These are phyloP conservation scores for Bothrops alternatus DNA, from an alignment of 2,797 vertebrate species.

Conservation along the genomic window DNA sequence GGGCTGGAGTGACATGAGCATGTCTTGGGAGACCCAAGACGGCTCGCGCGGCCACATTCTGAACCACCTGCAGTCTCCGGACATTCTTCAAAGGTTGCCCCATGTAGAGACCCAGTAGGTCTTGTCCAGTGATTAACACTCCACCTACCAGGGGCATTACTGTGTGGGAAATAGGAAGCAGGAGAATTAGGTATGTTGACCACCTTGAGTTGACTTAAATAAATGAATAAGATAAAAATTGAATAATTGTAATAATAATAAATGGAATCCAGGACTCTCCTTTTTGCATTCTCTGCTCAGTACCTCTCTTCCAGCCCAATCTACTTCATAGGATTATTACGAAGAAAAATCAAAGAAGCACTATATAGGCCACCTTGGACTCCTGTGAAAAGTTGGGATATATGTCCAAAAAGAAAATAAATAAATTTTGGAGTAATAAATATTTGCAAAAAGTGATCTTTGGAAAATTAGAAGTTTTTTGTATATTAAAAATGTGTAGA, in stretches of 20 bases:
- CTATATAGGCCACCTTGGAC: neutral
- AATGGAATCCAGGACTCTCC: neutral
- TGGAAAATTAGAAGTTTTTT: neutral
- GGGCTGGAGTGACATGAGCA: no score
- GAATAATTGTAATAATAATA: neutral
- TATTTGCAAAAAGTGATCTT: neutral
- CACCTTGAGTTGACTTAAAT: neutral
- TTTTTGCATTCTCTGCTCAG: neutral
- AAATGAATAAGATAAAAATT: neutral
- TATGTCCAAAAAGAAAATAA: neutral
- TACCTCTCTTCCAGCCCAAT: neutral
- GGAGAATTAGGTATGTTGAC: neutral
- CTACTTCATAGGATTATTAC: neutral
- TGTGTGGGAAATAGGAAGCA: neutral
- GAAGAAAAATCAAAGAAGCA: neutral
- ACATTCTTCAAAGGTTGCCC: no score
- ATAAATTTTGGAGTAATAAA: neutral
- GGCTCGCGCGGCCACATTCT: no score
- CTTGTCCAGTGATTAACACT: neutral
- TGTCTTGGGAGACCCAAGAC: no score
- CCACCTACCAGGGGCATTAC: neutral
- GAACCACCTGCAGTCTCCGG: no score
- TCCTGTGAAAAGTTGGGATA: neutral
- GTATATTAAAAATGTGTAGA: neutral
- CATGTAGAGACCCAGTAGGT: no score